Evolutionary conservation across 1,140 invertebrate genomes (phyloP).

Genomic region (Anagrus nilaparvatae): DNA sequence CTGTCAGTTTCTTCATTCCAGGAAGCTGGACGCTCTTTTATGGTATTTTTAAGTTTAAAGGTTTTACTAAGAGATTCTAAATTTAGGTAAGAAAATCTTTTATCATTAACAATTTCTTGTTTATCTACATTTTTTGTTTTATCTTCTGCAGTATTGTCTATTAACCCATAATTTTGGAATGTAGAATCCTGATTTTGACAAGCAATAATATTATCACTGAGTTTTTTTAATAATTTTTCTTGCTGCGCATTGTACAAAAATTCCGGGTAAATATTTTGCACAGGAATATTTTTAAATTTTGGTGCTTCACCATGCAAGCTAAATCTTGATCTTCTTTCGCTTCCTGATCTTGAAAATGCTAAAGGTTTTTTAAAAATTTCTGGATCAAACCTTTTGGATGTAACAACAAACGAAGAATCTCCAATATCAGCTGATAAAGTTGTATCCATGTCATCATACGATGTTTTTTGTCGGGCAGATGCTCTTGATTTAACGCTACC

Average conservation of each 20-base stretch:
- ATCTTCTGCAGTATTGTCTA: slow-evolving; percentile 20
- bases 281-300: neutral
- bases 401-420: slow-evolving; percentile 30
- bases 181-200: slow-evolving; percentile 28
- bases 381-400: slow-evolving; percentile 34
- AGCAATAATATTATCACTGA: slow-evolving; percentile 32
- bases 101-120: slow-evolving; percentile 12
- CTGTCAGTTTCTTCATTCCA: slow-evolving; percentile 34
- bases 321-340: slow-evolving; percentile 23
- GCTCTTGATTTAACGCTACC: slow-evolving; percentile 7
- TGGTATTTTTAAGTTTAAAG: slow-evolving; percentile 8
- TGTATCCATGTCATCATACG: slow-evolving; percentile 34
- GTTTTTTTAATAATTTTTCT: slow-evolving; percentile 26
- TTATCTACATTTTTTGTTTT: slow-evolving; percentile 18
- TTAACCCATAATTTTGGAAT: slow-evolving; percentile 35
- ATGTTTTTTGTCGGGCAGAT: slow-evolving; percentile 21
- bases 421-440: slow-evolving; percentile 35
- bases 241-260: neutral
- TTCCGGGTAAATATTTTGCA: neutral
- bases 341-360: slow-evolving; percentile 29
- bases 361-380: slow-evolving; percentile 28
- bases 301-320: neutral
- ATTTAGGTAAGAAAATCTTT: slow-evolving; percentile 23
- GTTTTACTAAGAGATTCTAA: slow-evolving; percentile 19
- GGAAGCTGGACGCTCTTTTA: slow-evolving; percentile 28